Conservation (phyloP, 2,113 vertebrate genomes). For the Ammospiza nelsoni region DNA sequence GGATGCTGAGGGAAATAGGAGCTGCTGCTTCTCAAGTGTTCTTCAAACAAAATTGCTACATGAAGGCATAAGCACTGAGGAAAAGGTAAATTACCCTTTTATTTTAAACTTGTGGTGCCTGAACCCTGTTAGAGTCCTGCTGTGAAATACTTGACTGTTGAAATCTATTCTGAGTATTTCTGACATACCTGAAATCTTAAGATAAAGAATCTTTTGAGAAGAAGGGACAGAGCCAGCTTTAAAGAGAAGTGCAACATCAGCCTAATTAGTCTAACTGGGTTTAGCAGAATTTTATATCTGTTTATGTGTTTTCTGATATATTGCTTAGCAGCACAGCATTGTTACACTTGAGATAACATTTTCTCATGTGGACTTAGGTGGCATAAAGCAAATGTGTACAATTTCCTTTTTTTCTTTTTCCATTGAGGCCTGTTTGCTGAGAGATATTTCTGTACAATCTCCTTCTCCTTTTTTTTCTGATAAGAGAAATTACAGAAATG, state of each 20-base stretch:
- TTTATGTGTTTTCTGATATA: background rate
- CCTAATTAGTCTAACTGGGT: background rate
- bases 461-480: background rate
- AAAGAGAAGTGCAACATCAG: background rate
- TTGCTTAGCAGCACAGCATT: conserved; percentile 3
- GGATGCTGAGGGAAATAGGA: background rate
- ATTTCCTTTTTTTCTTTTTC: background rate
- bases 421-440: background rate
- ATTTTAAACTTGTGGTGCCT: background rate
- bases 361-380: background rate
- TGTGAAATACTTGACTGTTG: background rate
- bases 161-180: background rate
- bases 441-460: background rate
- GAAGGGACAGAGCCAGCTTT: background rate
- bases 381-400: background rate
- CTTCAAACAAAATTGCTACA: background rate
- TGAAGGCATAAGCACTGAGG: background rate
- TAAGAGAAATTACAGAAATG: background rate
- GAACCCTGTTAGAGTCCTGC: background rate
- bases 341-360: background rate
- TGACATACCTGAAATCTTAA: background rate
- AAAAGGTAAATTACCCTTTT: background rate
- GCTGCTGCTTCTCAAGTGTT: background rate
- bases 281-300: background rate
- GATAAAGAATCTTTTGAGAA: background rate